Conservation (phyloP, 23 tunicate species). For the Ciona savignyi region DNA sequence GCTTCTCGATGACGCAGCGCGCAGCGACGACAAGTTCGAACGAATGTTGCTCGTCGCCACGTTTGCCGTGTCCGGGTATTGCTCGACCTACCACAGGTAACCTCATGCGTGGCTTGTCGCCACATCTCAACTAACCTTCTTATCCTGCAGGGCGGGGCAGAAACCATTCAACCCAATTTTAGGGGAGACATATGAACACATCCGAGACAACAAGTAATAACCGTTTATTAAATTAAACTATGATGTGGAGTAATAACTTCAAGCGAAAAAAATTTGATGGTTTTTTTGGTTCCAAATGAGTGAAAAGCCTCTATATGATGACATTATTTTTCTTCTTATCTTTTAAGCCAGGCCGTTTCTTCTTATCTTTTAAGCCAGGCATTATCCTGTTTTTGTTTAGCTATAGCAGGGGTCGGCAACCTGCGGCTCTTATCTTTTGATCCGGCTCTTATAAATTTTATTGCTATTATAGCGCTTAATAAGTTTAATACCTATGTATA, state of each 20-base stretch:
- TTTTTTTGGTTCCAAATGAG: background rate
- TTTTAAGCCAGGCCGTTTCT: background rate
- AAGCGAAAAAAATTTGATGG: too few relatives aligned
- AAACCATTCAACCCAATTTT: slow-evolving; percentile 93
- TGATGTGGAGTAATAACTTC: too few relatives aligned
- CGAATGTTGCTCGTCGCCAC: slow-evolving; percentile 80
- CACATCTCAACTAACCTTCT: too few relatives aligned
- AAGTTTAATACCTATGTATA: too few relatives aligned
- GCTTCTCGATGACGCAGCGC: slow-evolving; percentile 63
- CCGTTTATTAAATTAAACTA: background rate
- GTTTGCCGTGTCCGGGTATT: slow-evolving; percentile 79
- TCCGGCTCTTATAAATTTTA: too few relatives aligned
- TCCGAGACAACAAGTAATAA: slow-evolving; percentile 80
- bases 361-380: background rate
- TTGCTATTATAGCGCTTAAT: too few relatives aligned
- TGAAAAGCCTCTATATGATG: background rate
- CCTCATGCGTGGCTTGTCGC: too few relatives aligned
- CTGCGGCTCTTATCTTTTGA: too few relatives aligned
- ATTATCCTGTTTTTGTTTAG: background rate
- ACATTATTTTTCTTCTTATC: background rate
- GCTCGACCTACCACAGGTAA: slow-evolving; percentile 74
- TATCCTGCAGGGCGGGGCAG: slow-evolving; percentile 77
- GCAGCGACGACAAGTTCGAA: slow-evolving; percentile 58
- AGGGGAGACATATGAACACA: slow-evolving; percentile 90
- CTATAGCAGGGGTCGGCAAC: too few relatives aligned